phyloP scores from a whole-genome alignment of 2,113 vertebrate genomes.

The Eclectus roratus region DNA sequence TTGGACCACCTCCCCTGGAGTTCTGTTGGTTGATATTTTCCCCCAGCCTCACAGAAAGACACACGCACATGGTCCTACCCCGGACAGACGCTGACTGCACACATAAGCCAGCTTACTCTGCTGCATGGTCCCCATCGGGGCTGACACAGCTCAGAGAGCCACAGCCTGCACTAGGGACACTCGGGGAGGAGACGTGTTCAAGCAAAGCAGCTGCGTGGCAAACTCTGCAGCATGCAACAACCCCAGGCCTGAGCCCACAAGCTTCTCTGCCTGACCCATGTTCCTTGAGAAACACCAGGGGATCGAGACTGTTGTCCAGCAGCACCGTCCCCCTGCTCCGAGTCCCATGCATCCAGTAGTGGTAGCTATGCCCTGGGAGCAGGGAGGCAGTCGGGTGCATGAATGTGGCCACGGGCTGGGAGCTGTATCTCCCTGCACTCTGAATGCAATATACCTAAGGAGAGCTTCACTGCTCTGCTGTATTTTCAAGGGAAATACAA shows the following conservation, averaged over 20 bases:
- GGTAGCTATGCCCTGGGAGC: not conserved
- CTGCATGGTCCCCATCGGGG: rapidly evolving
- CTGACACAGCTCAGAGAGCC: rapidly evolving
- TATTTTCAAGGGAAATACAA: not conserved
- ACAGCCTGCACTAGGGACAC: not conserved
- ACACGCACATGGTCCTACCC: rapidly evolving
- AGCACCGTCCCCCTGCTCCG: rapidly evolving
- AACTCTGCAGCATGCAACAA: not conserved
- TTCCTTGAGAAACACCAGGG: not conserved
- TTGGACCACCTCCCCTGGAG: not conserved
- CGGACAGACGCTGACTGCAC: not conserved
- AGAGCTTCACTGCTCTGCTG: not conserved
- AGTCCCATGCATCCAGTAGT: rapidly evolving
- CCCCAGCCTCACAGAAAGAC: not conserved
- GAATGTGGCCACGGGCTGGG: rapidly evolving
- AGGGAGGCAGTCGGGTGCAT: not conserved
- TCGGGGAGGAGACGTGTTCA: rapidly evolving
- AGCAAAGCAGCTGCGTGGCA: not conserved
- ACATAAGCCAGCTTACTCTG: not conserved
- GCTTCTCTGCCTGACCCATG: not conserved
- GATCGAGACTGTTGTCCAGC: rapidly evolving
- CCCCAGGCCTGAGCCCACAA: not conserved
- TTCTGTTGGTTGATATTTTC: not conserved
- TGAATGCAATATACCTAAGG: not conserved
- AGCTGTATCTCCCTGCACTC: not conserved